These are phyloP conservation scores for Heliangelus exortis DNA, from an alignment of 2,797 vertebrate genomes.

Conservation along the genomic window DNA sequence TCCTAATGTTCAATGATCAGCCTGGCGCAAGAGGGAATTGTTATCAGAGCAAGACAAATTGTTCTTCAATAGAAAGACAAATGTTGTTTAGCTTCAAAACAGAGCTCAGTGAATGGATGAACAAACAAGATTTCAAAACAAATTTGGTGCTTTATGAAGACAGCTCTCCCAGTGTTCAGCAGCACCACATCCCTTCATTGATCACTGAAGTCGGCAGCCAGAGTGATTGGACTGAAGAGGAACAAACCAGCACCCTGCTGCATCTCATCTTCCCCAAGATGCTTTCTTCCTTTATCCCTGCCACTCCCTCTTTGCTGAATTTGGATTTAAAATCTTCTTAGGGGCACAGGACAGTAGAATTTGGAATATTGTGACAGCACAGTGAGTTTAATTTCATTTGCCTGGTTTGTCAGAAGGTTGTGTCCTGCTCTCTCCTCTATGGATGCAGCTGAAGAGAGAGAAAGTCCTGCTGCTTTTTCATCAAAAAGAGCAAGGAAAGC, in stretches of 20 bases:
- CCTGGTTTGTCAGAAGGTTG: not conserved
- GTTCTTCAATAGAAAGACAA: not conserved
- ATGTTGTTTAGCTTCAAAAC: not conserved
- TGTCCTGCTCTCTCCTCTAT: not conserved
- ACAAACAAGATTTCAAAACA: not conserved
- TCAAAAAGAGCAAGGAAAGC: not conserved
- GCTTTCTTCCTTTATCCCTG: not conserved
- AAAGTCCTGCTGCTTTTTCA: not conserved
- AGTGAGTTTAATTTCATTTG: not conserved
- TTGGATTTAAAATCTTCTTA: not conserved
- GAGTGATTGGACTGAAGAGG: not conserved
- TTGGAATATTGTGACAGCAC: not conserved
- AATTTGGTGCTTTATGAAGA: not conserved
- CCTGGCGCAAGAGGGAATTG: not conserved
- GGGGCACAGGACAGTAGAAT: not conserved
- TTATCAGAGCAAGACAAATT: not conserved
- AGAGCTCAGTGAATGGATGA: not conserved
- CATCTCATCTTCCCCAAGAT: not conserved
- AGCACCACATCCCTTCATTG: not conserved
- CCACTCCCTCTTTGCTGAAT: not conserved
- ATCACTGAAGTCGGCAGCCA: not conserved
- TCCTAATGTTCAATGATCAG: not conserved
- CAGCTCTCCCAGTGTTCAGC: not conserved
- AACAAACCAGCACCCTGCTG: not conserved
- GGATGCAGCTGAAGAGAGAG: not conserved